phyloP scores from a whole-genome alignment of 2,113 vertebrate species.

The Marcusenius ussheri region DNA sequence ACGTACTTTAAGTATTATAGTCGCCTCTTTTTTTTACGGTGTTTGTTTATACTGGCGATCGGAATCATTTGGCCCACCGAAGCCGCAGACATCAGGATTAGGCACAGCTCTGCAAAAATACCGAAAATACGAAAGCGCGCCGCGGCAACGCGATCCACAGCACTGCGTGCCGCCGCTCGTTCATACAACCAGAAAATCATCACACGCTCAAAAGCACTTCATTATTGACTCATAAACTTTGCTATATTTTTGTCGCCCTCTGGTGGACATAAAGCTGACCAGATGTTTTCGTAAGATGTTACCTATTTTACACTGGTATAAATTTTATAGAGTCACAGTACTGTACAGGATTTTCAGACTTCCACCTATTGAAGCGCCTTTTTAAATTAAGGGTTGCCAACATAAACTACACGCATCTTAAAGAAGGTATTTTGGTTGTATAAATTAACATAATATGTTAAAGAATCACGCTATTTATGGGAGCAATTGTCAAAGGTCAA shows the following conservation, averaged over 20 bases:
- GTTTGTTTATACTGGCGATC: neutral
- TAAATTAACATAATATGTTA: neutral
- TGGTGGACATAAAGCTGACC: neutral
- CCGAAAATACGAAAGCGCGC: neutral
- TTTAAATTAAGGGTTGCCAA: neutral
- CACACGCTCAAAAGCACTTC: neutral
- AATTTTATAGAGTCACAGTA: neutral
- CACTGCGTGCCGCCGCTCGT: neutral
- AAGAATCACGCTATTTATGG: neutral
- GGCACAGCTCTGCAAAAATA: neutral
- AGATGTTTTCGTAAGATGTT: neutral
- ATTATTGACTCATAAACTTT: neutral
- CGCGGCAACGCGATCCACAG: neutral
- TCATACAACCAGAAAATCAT: neutral
- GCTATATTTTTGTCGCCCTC: neutral
- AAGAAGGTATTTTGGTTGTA: neutral
- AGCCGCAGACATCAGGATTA: neutral
- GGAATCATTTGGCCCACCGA: neutral
- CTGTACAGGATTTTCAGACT: neutral
- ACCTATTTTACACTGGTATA: neutral
- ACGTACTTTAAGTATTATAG: neutral
- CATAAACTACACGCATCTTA: neutral
- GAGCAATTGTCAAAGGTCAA: neutral
- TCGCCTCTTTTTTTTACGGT: neutral
- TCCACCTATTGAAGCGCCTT: neutral